These are phyloP conservation scores for Cordylochernes scorpioides DNA, from an alignment of 2,888 invertebrate species.

Conservation along the genomic window DNA sequence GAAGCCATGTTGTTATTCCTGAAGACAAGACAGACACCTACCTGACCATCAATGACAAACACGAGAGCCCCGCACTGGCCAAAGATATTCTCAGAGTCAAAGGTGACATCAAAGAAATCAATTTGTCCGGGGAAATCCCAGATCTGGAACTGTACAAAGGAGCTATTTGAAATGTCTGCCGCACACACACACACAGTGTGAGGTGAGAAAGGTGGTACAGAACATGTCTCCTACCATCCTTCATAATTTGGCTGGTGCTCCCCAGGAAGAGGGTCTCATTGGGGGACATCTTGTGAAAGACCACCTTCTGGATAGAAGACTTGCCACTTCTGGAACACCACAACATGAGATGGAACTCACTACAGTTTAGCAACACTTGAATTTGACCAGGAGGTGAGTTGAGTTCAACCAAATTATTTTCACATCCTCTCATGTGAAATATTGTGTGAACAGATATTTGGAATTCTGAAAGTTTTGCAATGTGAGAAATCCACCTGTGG, in stretches of 20 bases:
- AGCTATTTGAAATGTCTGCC: conserved; percentile 75
- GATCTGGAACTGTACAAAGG: conserved; percentile 98
- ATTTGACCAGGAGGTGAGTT: too few species aligned
- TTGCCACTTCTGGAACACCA: conserved; percentile 85
- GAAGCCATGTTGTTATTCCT: too few species aligned
- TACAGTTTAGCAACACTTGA: too few species aligned
- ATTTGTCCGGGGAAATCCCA: conserved; percentile 99
- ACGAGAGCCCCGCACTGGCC: conserved; percentile 89
- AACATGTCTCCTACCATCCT: conserved; percentile 34
- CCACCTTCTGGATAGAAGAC: conserved; percentile 96
- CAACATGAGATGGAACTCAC: too few species aligned
- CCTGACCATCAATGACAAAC: conserved; percentile 80
- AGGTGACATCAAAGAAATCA: conserved; percentile 82
- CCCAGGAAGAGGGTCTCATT: conserved; percentile 95
- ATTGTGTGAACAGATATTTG: too few species aligned
- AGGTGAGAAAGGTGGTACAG: background rate
- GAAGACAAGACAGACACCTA: conserved; percentile 3
- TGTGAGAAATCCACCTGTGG: too few species aligned
- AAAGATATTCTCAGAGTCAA: conserved; percentile 86
- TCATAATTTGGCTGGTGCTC: conserved; percentile 91
- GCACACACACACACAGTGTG: too few species aligned
- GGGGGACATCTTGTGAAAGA: conserved; percentile 99
- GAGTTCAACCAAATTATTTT: too few species aligned
- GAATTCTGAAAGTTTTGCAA: too few species aligned
- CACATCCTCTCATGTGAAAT: too few species aligned